Percentiles rank a stretch among this genome's conserved stretches.
phyloP scores from a whole-genome alignment of 2,888 invertebrate species.

The Lasioglossum lativentre region DNA sequence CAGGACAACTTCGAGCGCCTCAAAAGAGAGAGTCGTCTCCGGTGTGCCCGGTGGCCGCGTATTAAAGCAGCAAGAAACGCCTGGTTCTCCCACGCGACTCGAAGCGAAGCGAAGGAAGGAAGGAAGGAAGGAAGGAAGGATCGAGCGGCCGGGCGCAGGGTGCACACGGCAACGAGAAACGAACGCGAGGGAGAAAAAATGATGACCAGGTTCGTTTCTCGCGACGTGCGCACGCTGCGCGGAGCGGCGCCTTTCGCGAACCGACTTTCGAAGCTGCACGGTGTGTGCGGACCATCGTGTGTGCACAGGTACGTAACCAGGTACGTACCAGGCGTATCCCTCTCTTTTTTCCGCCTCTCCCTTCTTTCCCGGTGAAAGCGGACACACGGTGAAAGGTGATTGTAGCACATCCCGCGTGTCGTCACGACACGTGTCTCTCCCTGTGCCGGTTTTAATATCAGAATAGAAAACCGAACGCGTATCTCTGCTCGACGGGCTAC shows the following conservation, averaged over 20 bases:
- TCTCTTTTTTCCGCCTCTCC: constrained; percentile 22
- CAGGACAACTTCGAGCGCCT: constrained; percentile 10
- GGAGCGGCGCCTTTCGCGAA: constrained; percentile 61
- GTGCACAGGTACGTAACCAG: constrained; percentile 18
- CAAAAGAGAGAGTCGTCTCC: constrained; percentile 43
- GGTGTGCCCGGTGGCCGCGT: constrained; percentile 38
- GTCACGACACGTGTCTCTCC: constrained; percentile 37
- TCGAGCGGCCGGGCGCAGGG: constrained; percentile 10
- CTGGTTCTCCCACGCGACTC: constrained; percentile 56
- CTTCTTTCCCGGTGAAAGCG: constrained; percentile 56
- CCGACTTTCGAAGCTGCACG: constrained; percentile 64
- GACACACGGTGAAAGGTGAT: constrained; percentile 65
- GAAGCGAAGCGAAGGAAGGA: constrained; percentile 17
- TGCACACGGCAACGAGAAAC: background rate
- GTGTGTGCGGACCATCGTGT: background rate
- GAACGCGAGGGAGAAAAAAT: constrained; percentile 29
- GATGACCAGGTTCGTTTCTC: constrained; percentile 61
- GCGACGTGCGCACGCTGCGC: constrained; percentile 51
- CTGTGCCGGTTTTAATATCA: constrained; percentile 36
- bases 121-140: background rate
- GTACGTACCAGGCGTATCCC: constrained; percentile 48
- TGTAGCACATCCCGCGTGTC: constrained; percentile 54
- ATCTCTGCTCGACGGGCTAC: background rate
- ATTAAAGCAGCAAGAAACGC: constrained; percentile 59
- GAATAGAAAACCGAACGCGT: constrained; percentile 21